Base-by-base conservation (phyloP, 2,797 vertebrate genomes). In the Iguana delicatissima region DNA sequence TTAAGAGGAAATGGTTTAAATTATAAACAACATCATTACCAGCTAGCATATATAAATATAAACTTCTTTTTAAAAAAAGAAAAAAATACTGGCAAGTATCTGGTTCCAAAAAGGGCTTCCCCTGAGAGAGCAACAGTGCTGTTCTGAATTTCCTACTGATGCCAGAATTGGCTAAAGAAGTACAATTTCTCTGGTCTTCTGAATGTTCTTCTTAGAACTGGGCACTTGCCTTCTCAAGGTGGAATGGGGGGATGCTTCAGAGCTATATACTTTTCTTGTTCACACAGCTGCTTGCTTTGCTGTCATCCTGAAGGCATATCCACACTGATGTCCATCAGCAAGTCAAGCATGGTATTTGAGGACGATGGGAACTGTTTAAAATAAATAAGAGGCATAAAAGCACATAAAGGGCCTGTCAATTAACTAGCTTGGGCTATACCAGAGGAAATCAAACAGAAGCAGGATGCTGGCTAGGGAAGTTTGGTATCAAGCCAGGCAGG, bases 331-430 rank as follows among this genome's bases (percentile, higher is more conserved):
- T 96, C 94, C 94, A 90, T 92, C 94, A 94, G 89, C 91, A 83
- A 89, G 1, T 98, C 97, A 98, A 96, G 96, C 96, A 20, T 16
- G 96, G 96, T 98, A 98, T 95, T 98, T 98, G 96, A 99, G 94
- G 94, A 99, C 98, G 93, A 99, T 96, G 91, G 99, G 98, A 96
- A 99, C 99, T 99, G 97, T 84, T 95, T 29, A 84, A 84, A 80
- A 96, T 91, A 96, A 84, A 92, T 80, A 93, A 94, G 90, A 86
- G 77, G 87, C 1, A 73, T 59, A 95, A 86, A 22, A 80, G 7
- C 9, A 87, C 22, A 35, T 26, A 26, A 82, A 80, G 0, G 0
- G 1, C 0, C 12, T 26, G n/a, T 4, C 10, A 67, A 46, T 5
- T 26, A 42, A 80, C 83, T 79, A 81, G 7, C 12, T 32, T 32